Conservation (phyloP, 2,113 vertebrate genomes). For the Maccullochella peelii region DNA sequence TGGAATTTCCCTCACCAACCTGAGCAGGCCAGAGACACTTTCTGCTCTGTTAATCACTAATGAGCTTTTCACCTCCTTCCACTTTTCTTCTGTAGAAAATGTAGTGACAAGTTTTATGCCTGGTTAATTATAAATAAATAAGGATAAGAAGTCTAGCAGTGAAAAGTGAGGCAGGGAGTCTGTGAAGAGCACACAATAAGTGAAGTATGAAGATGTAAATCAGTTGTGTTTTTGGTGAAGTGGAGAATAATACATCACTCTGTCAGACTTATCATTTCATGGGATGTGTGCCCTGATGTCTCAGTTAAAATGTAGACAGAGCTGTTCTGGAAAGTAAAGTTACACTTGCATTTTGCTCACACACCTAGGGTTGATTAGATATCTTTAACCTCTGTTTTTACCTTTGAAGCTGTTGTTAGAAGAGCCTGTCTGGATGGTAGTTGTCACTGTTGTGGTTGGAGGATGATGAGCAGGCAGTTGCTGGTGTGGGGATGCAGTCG, state of each 20-base stretch:
- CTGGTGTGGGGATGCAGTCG: constrained; percentile 44
- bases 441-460: constrained; percentile 28
- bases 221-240: not conserved
- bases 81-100: constrained; percentile 84
- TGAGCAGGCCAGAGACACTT: constrained; percentile 78
- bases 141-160: constrained; percentile 72
- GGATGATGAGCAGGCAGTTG: constrained; percentile 38
- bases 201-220: constrained; percentile 74
- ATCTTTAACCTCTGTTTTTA: constrained; percentile 34
- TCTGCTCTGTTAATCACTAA: constrained; percentile 89
- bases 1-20: constrained; percentile 69
- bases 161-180: constrained; percentile 73
- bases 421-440: constrained; percentile 40
- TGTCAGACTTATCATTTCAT: not conserved
- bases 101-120: constrained; percentile 83
- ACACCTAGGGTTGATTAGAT: not conserved
- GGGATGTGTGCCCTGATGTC: not conserved
- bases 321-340: not conserved
- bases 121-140: constrained; percentile 89
- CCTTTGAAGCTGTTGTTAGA: constrained; percentile 69
- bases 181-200: constrained; percentile 79
- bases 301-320: not conserved
- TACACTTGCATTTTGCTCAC: not conserved
- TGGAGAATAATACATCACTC: not conserved
- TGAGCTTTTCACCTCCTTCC: constrained; percentile 76